Evolutionary conservation across 2,113 vertebrate species (phyloP).

Genomic region (Pagrus major): DNA sequence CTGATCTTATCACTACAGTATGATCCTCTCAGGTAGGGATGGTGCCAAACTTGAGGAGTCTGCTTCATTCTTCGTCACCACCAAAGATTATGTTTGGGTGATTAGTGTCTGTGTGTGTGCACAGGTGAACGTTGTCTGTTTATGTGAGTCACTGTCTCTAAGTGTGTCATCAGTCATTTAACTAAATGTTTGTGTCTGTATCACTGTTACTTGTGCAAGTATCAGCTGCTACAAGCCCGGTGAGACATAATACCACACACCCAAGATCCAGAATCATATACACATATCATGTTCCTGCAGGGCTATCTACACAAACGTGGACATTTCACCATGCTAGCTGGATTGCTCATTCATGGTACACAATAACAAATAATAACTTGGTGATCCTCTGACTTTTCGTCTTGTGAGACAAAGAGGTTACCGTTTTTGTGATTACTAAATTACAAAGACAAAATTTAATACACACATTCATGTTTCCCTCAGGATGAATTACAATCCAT

Average conservation of each 20-base stretch:
- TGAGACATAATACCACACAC: constrained; percentile 9
- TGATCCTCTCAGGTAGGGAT: constrained; percentile 16
- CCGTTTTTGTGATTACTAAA: too few species aligned
- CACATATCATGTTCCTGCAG: too few species aligned
- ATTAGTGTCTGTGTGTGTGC: constrained; percentile 5
- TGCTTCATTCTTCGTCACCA: constrained; percentile 32
- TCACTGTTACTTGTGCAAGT: background rate
- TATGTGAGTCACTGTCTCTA: constrained; percentile 53
- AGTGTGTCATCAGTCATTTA: background rate
- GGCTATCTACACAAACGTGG: too few species aligned
- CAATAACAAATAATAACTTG: too few species aligned
- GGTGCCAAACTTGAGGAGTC: constrained; percentile 9
- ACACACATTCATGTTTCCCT: background rate
- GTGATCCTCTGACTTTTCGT: too few species aligned
- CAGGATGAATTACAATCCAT: background rate
- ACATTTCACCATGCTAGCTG: background rate
- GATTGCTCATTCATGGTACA: too few species aligned
- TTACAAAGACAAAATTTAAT: too few species aligned
- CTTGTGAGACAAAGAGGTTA: too few species aligned
- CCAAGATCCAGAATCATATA: background rate
- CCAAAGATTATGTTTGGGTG: constrained; percentile 16
- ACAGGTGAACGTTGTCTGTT: constrained; percentile 1
- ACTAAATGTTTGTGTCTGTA: constrained; percentile 23
- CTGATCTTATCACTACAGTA: constrained; percentile 27
- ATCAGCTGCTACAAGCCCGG: constrained; percentile 31